These are phyloP conservation scores for Eueremaeus valkanovi DNA, from an alignment of 2,888 invertebrate species.

Conservation along the genomic window DNA sequence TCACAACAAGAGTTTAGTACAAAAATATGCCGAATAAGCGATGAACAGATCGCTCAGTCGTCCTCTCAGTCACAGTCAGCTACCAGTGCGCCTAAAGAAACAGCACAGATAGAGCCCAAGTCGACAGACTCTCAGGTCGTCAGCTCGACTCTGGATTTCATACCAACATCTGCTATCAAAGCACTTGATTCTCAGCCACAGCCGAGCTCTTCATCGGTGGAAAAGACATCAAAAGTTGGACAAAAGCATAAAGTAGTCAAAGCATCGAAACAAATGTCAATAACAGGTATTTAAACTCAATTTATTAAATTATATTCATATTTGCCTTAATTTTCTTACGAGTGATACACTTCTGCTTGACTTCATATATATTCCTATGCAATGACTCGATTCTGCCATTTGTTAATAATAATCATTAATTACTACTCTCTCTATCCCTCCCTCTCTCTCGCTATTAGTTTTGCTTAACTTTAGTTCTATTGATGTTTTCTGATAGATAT, in stretches of 20 bases:
- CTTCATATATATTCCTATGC: too few species aligned
- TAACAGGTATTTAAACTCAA: constrained; percentile 7
- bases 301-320: not conserved
- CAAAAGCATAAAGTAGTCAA: not conserved
- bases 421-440: not conserved
- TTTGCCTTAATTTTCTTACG: not conserved
- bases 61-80: constrained; percentile 6
- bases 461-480: too few species aligned
- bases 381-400: not conserved
- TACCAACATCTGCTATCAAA: constrained; percentile 11
- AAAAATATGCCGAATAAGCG: constrained; percentile 10
- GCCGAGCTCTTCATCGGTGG: not conserved
- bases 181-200: constrained; percentile 12
- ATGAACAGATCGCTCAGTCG: not conserved
- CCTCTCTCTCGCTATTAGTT: not conserved
- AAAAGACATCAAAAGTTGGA: not conserved
- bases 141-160: not conserved
- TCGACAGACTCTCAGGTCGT: not conserved
- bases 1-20: too few species aligned
- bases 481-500: not conserved
- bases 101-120: not conserved
- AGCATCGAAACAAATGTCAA: not conserved
- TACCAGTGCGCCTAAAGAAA: not conserved
- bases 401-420: not conserved
- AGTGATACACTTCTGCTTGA: too few species aligned